phyloP scores from a whole-genome alignment of 2,113 vertebrate genomes.

The Accipiter virgatus region DNA sequence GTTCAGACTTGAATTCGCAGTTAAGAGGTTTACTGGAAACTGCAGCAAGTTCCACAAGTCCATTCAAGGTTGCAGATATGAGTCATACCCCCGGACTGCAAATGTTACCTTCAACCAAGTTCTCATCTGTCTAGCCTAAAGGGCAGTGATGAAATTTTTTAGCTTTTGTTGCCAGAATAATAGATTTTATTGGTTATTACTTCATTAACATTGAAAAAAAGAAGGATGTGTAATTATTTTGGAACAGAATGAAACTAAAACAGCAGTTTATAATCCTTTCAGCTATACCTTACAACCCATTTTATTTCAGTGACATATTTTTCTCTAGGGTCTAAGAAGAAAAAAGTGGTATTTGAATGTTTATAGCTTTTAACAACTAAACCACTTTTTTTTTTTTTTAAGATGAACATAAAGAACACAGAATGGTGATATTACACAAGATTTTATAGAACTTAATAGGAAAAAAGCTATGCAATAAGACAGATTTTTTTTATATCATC shows the following conservation, averaged over 20 bases:
- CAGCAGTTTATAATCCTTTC: background rate
- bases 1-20: background rate
- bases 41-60: background rate
- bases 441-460: background rate
- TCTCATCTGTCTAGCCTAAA: background rate
- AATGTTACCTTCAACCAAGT: background rate
- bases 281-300: background rate
- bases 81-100: background rate
- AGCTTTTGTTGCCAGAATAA: background rate
- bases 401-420: background rate
- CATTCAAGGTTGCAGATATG: constrained; percentile 6
- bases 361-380: background rate
- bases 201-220: background rate
- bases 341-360: background rate
- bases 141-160: background rate
- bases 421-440: background rate
- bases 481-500: background rate
- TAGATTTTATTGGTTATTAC: background rate
- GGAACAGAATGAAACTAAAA: background rate
- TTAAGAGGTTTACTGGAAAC: background rate
- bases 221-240: background rate
- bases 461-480: background rate
- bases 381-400: background rate
- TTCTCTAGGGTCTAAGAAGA: background rate
- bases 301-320: background rate